Conservation (phyloP, 2,797 vertebrate species). For the Rhincodon typus region DNA sequence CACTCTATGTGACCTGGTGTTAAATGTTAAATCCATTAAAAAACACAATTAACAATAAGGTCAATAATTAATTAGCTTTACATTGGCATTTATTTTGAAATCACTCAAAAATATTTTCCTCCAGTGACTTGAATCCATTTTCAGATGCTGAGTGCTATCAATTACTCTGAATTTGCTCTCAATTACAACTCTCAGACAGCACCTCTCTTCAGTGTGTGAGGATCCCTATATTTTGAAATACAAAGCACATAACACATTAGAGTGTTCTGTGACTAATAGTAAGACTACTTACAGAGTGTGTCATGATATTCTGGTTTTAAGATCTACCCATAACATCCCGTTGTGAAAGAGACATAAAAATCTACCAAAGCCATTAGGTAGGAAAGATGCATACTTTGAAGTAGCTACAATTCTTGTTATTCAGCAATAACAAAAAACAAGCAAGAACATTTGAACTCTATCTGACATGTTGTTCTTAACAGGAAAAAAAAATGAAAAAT, state of each 20-base stretch:
- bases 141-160: background rate
- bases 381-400: too few relatives aligned
- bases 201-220: background rate
- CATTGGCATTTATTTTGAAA: background rate
- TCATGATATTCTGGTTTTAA: background rate
- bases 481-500: too few relatives aligned
- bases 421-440: too few relatives aligned
- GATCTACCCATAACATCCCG: too few relatives aligned
- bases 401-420: too few relatives aligned
- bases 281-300: background rate
- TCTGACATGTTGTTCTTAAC: too few relatives aligned
- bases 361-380: too few relatives aligned
- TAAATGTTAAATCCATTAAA: background rate
- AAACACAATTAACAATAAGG: too few relatives aligned
- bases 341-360: too few relatives aligned
- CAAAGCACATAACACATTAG: background rate
- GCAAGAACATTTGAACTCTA: too few relatives aligned
- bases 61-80: background rate
- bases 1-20: too few relatives aligned
- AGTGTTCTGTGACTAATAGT: background rate
- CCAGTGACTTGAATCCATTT: background rate
- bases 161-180: background rate
- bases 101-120: background rate
- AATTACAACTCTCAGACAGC: background rate
- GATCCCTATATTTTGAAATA: background rate